A percentile compares a stretch with the other conserved stretches of the same genome.
Conservation (phyloP, 2,797 vertebrate species). For the Triplophysa yarkandensis region DNA sequence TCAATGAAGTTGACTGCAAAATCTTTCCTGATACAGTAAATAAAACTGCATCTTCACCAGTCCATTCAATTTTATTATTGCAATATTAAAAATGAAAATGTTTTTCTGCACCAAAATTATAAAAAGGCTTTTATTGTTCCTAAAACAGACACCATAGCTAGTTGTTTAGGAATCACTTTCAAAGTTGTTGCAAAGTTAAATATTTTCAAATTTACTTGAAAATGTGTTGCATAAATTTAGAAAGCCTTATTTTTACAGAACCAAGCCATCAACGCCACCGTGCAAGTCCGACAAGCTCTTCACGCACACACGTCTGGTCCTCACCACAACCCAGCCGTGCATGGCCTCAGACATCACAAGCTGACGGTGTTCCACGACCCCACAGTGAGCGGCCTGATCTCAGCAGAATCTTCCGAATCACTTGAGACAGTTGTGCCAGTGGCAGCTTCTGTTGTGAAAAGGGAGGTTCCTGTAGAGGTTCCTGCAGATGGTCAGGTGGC, state of each 20-base stretch:
- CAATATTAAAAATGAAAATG: too few species aligned
- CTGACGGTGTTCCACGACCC: constrained; percentile 69
- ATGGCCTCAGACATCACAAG: constrained; percentile 69
- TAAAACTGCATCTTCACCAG: neutral
- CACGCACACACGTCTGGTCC: constrained; percentile 53
- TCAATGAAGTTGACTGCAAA: constrained; percentile 63
- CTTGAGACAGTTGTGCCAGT: constrained; percentile 58
- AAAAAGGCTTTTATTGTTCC: too few species aligned
- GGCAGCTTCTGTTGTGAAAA: constrained; percentile 59
- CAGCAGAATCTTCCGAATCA: constrained; percentile 56
- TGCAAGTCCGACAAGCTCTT: neutral
- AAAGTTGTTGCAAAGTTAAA: too few species aligned
- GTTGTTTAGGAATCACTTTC: too few species aligned
- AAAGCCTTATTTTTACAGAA: constrained; percentile 55
- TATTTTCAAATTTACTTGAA: too few species aligned
- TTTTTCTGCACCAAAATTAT: too few species aligned
- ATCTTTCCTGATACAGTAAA: constrained; percentile 70
- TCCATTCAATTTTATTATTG: too few species aligned
- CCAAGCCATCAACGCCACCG: constrained; percentile 54
- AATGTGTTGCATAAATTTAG: neutral
- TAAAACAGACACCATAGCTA: too few species aligned
- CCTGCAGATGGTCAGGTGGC: neutral
- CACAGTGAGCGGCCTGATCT: constrained; percentile 59
- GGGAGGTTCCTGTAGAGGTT: constrained; percentile 48
- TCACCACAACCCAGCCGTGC: constrained; percentile 44